Percentiles rank a stretch among this genome's conserved stretches.
phyloP scores from a whole-genome alignment of 2,797 vertebrate genomes.

The Peromyscus melanophrys region DNA sequence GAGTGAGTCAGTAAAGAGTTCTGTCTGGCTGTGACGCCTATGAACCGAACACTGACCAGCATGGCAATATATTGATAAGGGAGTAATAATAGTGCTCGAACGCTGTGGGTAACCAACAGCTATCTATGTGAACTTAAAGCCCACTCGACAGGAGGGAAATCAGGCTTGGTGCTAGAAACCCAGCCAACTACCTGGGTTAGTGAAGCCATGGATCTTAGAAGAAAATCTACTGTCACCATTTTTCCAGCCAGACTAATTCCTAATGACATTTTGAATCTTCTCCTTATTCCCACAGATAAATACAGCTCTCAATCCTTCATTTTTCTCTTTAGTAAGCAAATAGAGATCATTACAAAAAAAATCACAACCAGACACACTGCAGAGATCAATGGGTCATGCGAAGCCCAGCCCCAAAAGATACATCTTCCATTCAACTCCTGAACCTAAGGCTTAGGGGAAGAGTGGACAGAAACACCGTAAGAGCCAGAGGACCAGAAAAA shows the following conservation, averaged over 20 bases:
- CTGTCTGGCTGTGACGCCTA: too few relatives aligned
- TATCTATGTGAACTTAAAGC: neutral
- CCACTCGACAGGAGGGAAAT: neutral
- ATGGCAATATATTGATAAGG: neutral
- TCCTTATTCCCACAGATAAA: neutral
- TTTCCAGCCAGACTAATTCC: neutral
- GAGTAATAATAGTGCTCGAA: neutral
- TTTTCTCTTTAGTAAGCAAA: neutral
- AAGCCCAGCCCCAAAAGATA: neutral
- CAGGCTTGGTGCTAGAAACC: neutral
- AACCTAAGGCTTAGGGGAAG: neutral
- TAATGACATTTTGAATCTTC: neutral
- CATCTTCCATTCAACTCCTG: neutral
- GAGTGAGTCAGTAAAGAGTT: neutral
- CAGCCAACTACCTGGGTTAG: neutral
- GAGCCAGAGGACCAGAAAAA: neutral
- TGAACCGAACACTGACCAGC: too few relatives aligned
- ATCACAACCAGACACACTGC: neutral
- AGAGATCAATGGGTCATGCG: neutral
- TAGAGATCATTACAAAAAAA: neutral
- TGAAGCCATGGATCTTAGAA: neutral
- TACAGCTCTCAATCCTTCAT: neutral
- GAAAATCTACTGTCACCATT: neutral
- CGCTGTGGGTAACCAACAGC: neutral
- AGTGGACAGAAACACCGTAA: neutral